Base-by-base conservation (phyloP, 2,888 invertebrate species). In the Thymelicus acteon region DNA sequence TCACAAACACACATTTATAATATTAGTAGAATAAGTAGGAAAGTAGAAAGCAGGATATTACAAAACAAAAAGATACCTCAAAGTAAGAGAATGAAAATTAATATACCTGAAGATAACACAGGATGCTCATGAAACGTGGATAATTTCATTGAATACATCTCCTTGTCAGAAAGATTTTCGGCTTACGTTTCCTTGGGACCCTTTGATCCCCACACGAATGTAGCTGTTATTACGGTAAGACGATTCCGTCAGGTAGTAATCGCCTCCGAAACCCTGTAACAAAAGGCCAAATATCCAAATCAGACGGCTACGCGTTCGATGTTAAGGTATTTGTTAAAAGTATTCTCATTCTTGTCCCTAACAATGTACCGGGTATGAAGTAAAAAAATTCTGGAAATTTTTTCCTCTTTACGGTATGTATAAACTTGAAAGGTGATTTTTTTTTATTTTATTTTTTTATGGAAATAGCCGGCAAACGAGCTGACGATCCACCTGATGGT, bases 211-310 rank as follows among this genome's bases (percentile, higher is more conserved):
- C 62, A n/a, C 57, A 63, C 68, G 57, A 67, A 69, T 69, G 68
- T 69, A 63, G 37, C 68, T 7, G 57, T 54, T 54, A 69, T 63
- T 69, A 69, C 57, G 13, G 69, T 69, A 69, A 69, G 62, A 63
- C 69, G 69, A 63, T 69, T 69, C 47, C 62, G 62, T 69, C 68
- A 69, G 62, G 68, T 69, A 69, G 62, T 69, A 69, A 63, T 69
- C 62, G 62, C 57, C 40, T 48, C 52, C 31, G 63, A 69, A 63
- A 62, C 57, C 62, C 62, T 57, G 54, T 63, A 62, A 69, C 57
- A 69, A 48, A 69, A 69, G 62, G 69, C 69, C 62, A 69, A 69
- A 63, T 62, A 57, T 48, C 57, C 69, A 24, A 57, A 69, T 63
- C 57, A 57, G 63, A 63, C 68, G 44, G 61, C 19, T 47, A 47